phyloP scores from a whole-genome alignment of 2,888 invertebrate species.

The Parelbella ahira region DNA sequence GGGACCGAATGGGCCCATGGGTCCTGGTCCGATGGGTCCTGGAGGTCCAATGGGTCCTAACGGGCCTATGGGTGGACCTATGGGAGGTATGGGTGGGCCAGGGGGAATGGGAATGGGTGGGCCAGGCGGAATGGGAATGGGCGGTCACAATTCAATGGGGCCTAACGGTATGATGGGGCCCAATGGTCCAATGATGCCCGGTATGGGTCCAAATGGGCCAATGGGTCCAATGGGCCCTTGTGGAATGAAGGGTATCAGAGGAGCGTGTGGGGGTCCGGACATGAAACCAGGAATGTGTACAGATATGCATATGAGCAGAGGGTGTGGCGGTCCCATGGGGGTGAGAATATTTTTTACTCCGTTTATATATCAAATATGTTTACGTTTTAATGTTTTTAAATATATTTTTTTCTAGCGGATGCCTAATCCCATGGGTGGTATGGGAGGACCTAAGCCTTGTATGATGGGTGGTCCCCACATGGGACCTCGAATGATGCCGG shows the following conservation, averaged over 20 bases:
- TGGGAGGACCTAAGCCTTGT: slow-evolving; percentile 74
- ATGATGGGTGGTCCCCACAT: slow-evolving; percentile 78
- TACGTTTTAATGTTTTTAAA: slow-evolving; percentile 18
- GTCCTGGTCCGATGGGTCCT: slow-evolving; percentile 49
- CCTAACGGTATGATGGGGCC: slow-evolving; percentile 72
- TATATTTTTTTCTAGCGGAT: slow-evolving; percentile 70
- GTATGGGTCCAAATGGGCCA: slow-evolving; percentile 70
- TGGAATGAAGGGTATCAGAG: slow-evolving; percentile 73
- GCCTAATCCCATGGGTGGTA: slow-evolving; percentile 77
- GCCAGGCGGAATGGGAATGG: slow-evolving; percentile 63
- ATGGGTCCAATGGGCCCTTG: slow-evolving; percentile 78
- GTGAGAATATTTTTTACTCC: slow-evolving; percentile 42
- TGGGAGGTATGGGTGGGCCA: slow-evolving; percentile 58
- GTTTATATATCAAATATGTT: slow-evolving; percentile 1
- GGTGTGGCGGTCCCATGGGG: slow-evolving; percentile 77
- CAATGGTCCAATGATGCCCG: slow-evolving; percentile 66
- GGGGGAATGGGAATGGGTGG: slow-evolving; percentile 74
- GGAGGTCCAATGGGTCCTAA: slow-evolving; percentile 63
- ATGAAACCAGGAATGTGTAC: slow-evolving; percentile 76
- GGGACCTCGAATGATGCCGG: slow-evolving; percentile 77
- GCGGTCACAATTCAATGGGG: slow-evolving; percentile 59
- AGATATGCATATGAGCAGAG: slow-evolving; percentile 77
- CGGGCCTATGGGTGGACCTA: slow-evolving; percentile 57
- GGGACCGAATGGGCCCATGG: slow-evolving; percentile 56
- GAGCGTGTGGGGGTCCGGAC: slow-evolving; percentile 72